Base-by-base conservation (phyloP, 1,140 invertebrate genomes). In the Plectrocnemia conspersa region DNA sequence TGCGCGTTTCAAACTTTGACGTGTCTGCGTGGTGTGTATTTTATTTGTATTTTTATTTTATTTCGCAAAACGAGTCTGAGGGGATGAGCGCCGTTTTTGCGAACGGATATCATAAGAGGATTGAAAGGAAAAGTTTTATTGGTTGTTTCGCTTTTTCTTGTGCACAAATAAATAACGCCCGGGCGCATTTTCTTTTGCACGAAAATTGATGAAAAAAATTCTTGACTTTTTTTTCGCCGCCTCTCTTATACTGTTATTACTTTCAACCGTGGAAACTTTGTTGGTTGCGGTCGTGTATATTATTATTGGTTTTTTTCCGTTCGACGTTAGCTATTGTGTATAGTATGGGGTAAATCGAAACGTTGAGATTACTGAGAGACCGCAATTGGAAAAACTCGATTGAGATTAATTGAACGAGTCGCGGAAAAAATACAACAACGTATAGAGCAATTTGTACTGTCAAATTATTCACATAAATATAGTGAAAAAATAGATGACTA, bases 131-230 rank as follows among this genome's bases (percentile, higher is more conserved):
- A 46, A 35, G 23, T 58, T 58, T 58, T 52, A 52, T 58, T 52
- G 56, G 42, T 52, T 52, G 27, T 48, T 47, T 52, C 48, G 35
- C 48, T 45, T 58, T 22, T 42, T 58, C 44, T 58, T 36, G 50
- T 58, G 36, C 22, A 44, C 19, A 58, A 58, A 58, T 58, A 58
- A 58, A 58, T 58, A 57, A 32, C 27, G 27, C n/a, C 47, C 36
- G n/a, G 40, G 40, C 23, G 13, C 23, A 25, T 38, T 55, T 55
- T 16, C 27, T 41, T 45, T 55, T 46, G 21, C 19, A 19, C 23
- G 18, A 45, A 45, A 45, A 23, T 45, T 13, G 5, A 32, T 36
- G 21, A 21, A 33, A 25, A 48, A 22, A 33, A n/a, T n/a, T n/a
- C n/a, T n/a, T n/a, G n/a, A n/a, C n/a, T n/a, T n/a, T n/a, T n/a